phyloP scores from a whole-genome alignment of 2,113 vertebrate genomes.

The Meleagris gallopavo region DNA sequence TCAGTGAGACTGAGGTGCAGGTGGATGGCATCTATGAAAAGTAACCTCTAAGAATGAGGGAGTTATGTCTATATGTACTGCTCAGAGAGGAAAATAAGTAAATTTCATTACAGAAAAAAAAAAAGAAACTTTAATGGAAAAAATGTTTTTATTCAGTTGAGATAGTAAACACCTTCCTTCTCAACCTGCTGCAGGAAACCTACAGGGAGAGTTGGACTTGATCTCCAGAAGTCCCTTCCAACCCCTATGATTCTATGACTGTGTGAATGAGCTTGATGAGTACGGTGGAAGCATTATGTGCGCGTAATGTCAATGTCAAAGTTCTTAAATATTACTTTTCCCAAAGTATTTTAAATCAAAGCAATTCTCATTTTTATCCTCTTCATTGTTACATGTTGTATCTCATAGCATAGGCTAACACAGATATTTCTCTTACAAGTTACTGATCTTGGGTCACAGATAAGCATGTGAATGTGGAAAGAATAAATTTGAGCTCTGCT shows the following conservation, averaged over 20 bases:
- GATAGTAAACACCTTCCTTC: neutral
- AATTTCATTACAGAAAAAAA: neutral
- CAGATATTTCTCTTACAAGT: neutral
- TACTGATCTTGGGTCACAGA: neutral
- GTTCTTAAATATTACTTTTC: neutral
- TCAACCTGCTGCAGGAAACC: too few species aligned
- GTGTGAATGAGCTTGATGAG: neutral
- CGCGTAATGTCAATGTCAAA: neutral
- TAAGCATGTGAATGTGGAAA: neutral
- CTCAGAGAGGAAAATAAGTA: neutral
- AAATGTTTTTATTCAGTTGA: neutral
- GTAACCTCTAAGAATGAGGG: neutral
- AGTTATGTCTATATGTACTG: neutral
- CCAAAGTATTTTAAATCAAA: neutral
- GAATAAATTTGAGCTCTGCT: neutral
- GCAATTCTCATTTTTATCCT: neutral
- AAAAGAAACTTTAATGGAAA: neutral
- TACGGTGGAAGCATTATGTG: neutral
- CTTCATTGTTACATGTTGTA: neutral
- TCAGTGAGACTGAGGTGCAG: neutral
- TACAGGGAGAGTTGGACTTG: too few species aligned
- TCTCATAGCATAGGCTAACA: neutral
- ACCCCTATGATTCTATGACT: too few species aligned
- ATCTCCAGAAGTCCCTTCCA: too few species aligned
- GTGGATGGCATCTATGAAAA: neutral